These are phyloP conservation scores for Calliphora vomitoria DNA, from an alignment of 2,888 invertebrate species.

Conservation along the genomic window DNA sequence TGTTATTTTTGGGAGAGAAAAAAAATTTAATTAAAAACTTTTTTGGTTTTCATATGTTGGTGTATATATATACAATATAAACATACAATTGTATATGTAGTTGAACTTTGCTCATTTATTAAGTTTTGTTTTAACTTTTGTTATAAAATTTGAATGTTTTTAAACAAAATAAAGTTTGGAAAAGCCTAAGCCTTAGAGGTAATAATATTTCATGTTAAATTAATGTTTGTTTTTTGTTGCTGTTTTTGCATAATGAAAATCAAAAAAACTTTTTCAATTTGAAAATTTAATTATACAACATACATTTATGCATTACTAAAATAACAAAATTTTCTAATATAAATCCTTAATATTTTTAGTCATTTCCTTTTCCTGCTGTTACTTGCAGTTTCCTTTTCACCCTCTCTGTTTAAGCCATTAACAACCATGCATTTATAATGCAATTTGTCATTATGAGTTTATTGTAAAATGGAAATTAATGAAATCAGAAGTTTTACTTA, in stretches of 20 bases:
- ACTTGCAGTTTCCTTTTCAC: not conserved
- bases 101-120: conserved; percentile 40
- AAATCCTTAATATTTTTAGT: not conserved
- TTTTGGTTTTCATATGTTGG: not conserved
- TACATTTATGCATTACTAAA: too few species aligned
- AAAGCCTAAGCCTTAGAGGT: conserved; percentile 20
- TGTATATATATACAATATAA: not conserved
- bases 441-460: conserved; percentile 78
- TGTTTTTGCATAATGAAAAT: not conserved
- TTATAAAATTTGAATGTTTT: not conserved
- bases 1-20: not conserved
- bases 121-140: conserved; percentile 10
- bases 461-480: conserved; percentile 74
- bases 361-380: conserved; percentile 8
- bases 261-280: conserved; percentile 7
- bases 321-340: not conserved
- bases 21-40: conserved; percentile 42
- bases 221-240: not conserved
- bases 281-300: not conserved
- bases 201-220: conserved; percentile 1
- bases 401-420: conserved; percentile 48
- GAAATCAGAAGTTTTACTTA: conserved; percentile 74
- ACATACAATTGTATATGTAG: not conserved
- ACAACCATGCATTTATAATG: conserved; percentile 71
- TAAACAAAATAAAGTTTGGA: not conserved